Conservation (phyloP, 2,113 vertebrate species). For the Prunella himalayana region DNA sequence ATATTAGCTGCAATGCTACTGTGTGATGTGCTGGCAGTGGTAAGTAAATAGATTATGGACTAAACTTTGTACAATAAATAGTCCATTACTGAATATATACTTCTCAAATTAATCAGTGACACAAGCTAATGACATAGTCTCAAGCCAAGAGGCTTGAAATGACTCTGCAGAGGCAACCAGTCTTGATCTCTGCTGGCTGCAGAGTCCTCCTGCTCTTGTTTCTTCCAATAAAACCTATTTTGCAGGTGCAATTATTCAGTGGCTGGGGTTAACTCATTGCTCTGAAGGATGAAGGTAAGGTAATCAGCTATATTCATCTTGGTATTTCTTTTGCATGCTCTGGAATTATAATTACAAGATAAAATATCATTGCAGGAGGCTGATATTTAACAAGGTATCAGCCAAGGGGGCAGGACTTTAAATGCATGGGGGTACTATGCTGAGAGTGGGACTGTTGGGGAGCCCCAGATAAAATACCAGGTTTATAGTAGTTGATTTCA, state of each 20-base stretch:
- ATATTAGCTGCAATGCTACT: not conserved
- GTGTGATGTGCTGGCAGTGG: not conserved
- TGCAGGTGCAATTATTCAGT: slow-evolving; percentile 30
- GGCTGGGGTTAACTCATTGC: not conserved
- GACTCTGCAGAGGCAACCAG: not conserved
- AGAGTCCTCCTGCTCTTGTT: not conserved
- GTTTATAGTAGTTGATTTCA: not conserved
- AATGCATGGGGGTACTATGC: not conserved
- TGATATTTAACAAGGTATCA: not conserved
- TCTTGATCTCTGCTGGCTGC: not conserved
- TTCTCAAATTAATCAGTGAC: not conserved
- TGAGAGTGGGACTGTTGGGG: not conserved
- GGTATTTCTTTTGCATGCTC: not conserved
- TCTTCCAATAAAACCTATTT: slow-evolving; percentile 9
- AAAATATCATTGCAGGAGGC: not conserved
- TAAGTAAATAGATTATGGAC: not conserved
- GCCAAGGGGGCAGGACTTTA: not conserved
- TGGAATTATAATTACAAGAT: slow-evolving; percentile 13
- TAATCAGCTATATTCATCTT: slow-evolving; percentile 56
- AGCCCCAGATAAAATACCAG: not conserved
- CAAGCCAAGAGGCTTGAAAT: not conserved
- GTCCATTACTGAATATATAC: not conserved
- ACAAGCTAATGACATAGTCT: not conserved
- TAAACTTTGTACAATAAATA: not conserved
- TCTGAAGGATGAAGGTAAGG: slow-evolving; percentile 48